Evolutionary conservation across 2,113 vertebrate species (phyloP), one percentile per base, ranked within the genome.

Genomic region (Acrocephalus arundinaceus): DNA sequence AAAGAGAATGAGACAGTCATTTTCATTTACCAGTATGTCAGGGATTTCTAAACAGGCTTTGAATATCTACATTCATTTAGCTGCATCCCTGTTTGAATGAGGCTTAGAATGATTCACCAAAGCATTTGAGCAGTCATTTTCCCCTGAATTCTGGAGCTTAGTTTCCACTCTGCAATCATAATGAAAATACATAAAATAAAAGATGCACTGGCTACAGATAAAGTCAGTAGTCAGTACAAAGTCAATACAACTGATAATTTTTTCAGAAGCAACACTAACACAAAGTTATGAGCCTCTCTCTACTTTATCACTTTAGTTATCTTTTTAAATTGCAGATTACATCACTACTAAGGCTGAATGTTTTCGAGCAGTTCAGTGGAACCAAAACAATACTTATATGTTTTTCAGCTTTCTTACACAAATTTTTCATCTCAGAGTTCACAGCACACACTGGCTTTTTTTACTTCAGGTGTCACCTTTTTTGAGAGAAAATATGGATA

Each of bases 11-110:
- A 86, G 57, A 75, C 12, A 67, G 45, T 85, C 51, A 70, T 91
- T 93, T 97, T 92, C 63, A 89, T 84, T 95, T 94, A 92, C 80
- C 86, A 49, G 10, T 72, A 51, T 90, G 35, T 86, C 65, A 94
- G 18, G 46, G 45, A 86, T 96, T 95, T 82, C 43, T 88, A 62
- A 85, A 79, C 24, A 81, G 57, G 21, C 48, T 74, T 91, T 41
- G 68, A 93, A 87, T 87, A 89, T 45, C 73, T 93, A 75, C 48
- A 77, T 80, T 85, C 48, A 82, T 94, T 94, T 92, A 83, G 70
- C 67, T 89, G 21, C 33, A 79, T 78, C 62, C n/a, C 57, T 74
- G 39, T 75, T 63, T 81, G 55, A 81, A 55, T 43, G 43, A 90
- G 51, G 49, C 20, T 88, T 91, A 89, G 41, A 90, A 77, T 75